Percentiles rank a stretch among this genome's conserved stretches.
These are phyloP conservation scores for Norana najaformis DNA, from an alignment of 2,888 invertebrate species.

Conservation along the genomic window DNA sequence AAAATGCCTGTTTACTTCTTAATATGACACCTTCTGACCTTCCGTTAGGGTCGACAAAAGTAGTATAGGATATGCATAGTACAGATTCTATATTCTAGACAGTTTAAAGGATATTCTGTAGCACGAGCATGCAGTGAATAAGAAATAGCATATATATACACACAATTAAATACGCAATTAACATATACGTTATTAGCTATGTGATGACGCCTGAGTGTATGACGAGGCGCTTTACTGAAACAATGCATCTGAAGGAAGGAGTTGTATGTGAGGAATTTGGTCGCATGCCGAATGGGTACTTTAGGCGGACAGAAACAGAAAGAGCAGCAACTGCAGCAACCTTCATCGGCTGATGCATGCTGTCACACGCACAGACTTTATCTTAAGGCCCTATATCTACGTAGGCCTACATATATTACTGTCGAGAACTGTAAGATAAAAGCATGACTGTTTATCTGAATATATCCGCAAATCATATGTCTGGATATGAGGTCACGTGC, in stretches of 20 bases:
- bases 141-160: neutral
- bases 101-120: neutral
- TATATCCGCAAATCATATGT: neutral
- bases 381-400: too few relatives aligned
- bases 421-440: neutral
- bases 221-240: neutral
- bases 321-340: neutral
- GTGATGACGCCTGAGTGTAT: neutral
- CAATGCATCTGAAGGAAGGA: neutral
- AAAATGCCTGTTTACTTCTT: neutral
- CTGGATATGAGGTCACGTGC: neutral
- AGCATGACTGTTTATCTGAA: neutral
- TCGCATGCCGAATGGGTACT: neutral
- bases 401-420: neutral
- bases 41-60: too few relatives aligned
- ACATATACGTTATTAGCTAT: too few relatives aligned
- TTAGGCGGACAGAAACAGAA: neutral
- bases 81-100: neutral
- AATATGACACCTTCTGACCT: neutral
- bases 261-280: neutral
- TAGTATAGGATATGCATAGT: neutral
- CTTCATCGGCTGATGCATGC: neutral
- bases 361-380: conserved; percentile 2
- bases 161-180: neutral
- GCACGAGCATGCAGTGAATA: neutral